Conservation (phyloP, 2,113 vertebrate genomes). For the Cacatua alba region DNA sequence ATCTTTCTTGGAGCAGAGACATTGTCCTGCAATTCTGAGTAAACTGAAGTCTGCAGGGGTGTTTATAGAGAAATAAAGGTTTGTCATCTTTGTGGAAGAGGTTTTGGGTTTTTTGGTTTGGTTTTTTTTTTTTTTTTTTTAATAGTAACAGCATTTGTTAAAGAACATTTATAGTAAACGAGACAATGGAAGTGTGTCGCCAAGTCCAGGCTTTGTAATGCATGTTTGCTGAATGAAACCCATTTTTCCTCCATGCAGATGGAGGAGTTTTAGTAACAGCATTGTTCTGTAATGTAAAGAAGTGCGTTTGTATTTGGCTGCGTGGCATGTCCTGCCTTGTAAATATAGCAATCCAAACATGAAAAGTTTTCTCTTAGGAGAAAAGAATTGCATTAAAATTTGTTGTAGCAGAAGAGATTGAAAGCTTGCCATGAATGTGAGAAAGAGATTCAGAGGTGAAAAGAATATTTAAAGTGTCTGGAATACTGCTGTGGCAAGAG, state of each 20-base stretch:
- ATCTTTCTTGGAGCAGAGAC: background rate
- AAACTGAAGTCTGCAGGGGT: background rate
- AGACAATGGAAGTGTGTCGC: background rate
- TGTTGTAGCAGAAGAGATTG: background rate
- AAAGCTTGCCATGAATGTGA: conserved; percentile 6
- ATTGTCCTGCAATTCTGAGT: background rate
- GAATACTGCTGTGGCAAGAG: conserved; percentile 48
- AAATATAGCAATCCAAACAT: background rate
- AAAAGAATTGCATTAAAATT: background rate
- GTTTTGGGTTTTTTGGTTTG: background rate
- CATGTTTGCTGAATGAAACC: background rate
- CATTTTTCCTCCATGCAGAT: background rate
- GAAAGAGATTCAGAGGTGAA: conserved; percentile 21
- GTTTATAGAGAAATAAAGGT: background rate
- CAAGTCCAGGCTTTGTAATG: background rate
- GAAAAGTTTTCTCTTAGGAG: background rate
- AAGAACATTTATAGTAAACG: conserved; percentile 1
- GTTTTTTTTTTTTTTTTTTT: background rate
- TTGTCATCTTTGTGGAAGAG: background rate
- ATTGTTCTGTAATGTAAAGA: background rate
- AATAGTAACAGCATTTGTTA: background rate
- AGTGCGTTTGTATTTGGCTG: background rate
- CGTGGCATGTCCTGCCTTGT: background rate
- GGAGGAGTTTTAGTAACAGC: background rate
- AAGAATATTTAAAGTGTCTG: conserved; percentile 31